phyloP scores from a whole-genome alignment of 2,888 invertebrate species.

The Glaucopsyche alexis region DNA sequence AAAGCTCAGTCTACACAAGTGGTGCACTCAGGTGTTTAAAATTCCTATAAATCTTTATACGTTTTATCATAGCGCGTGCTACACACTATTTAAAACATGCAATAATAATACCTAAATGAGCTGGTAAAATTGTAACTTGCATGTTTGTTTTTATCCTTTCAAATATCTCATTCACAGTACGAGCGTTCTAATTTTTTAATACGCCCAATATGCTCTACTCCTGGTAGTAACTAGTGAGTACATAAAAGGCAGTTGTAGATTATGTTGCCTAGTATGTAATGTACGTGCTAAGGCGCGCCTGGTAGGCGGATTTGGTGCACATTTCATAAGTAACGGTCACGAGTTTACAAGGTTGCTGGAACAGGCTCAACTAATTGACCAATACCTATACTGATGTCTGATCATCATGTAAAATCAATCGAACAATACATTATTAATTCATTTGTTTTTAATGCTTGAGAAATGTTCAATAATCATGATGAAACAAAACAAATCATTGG shows the following conservation, averaged over 20 bases:
- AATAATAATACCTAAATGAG: slow-evolving; percentile 17
- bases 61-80: background rate
- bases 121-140: background rate
- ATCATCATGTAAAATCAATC: slow-evolving; percentile 1
- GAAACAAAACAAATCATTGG: background rate
- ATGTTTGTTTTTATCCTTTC: background rate
- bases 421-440: slow-evolving; percentile 8
- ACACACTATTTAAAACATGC: slow-evolving; percentile 2
- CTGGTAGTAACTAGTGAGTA: slow-evolving; percentile 17
- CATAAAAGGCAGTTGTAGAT: slow-evolving; percentile 31
- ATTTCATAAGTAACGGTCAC: slow-evolving; percentile 46
- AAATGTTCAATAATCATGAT: background rate
- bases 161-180: background rate
- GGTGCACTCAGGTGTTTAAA: background rate
- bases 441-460: background rate
- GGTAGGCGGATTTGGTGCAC: slow-evolving; percentile 46
- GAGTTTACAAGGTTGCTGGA: slow-evolving; percentile 40
- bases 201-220: background rate
- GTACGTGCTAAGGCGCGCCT: slow-evolving; percentile 41
- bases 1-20: background rate
- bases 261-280: slow-evolving; percentile 36
- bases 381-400: slow-evolving; percentile 29
- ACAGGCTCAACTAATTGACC: slow-evolving; percentile 42
- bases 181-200: slow-evolving; percentile 20
- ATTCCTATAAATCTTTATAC: background rate